Percentiles rank a stretch among this genome's conserved stretches.
These are phyloP conservation scores for Chalcosyrphus nemorum DNA, from an alignment of 2,888 invertebrate species.

Conservation along the genomic window DNA sequence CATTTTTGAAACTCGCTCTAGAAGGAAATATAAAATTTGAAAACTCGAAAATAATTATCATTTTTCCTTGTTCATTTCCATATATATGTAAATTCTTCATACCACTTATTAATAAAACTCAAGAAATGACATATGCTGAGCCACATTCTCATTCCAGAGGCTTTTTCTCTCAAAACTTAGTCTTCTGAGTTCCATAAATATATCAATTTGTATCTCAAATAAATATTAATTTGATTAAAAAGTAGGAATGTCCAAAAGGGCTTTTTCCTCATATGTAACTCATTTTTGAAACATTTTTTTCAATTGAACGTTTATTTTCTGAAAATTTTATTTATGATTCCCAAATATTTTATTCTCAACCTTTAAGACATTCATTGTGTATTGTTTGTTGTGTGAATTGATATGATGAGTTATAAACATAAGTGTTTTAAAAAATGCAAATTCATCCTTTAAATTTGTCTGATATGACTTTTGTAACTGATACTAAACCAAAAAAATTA, in stretches of 20 bases:
- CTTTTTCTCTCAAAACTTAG: too few species aligned
- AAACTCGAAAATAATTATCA: too few species aligned
- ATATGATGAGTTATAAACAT: slow-evolving; percentile 71
- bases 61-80: too few species aligned
- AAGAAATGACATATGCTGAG: too few species aligned
- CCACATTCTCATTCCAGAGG: too few species aligned
- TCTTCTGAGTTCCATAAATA: background rate
- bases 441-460: slow-evolving; percentile 73
- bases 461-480: slow-evolving; percentile 58
- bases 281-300: background rate
- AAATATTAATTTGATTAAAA: background rate
- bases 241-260: slow-evolving; percentile 44
- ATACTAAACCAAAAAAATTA: slow-evolving; percentile 47
- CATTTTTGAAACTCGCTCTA: too few species aligned
- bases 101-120: too few species aligned
- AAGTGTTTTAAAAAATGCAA: slow-evolving; percentile 75
- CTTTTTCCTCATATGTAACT: too few species aligned
- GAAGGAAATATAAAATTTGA: too few species aligned
- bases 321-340: background rate
- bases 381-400: slow-evolving; percentile 62
- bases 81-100: too few species aligned
- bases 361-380: slow-evolving; percentile 49
- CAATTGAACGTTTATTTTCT: background rate
- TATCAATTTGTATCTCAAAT: slow-evolving; percentile 38
- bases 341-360: background rate